Evolutionary conservation across 2,113 vertebrate genomes (phyloP).

Genomic region (Vombatus ursinus): DNA sequence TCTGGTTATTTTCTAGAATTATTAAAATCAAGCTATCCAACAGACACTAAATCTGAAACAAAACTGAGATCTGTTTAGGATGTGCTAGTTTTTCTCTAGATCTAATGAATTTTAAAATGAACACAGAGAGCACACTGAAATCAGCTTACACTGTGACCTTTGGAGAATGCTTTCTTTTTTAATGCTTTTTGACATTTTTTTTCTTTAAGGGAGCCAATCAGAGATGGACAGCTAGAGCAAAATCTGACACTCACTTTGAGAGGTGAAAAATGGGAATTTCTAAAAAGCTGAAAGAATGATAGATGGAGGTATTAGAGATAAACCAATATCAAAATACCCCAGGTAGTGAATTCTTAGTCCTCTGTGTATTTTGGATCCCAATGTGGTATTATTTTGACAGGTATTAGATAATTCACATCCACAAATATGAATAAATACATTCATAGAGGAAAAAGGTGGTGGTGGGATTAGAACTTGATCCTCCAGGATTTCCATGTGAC

Average conservation of each 20-base stretch:
- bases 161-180: not conserved
- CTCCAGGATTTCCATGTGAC: conserved; percentile 19
- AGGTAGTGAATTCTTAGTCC: conserved; percentile 57
- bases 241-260: conserved; percentile 43
- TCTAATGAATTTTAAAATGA: not conserved
- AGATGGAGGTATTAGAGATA: conserved; percentile 64
- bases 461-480: conserved; percentile 59
- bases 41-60: conserved; percentile 12
- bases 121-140: not conserved
- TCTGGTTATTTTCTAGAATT: not conserved
- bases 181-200: conserved; percentile 36
- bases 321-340: conserved; percentile 72
- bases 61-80: conserved; percentile 4
- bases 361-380: conserved; percentile 75
- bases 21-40: not conserved
- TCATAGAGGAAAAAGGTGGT: conserved; percentile 51
- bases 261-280: not conserved
- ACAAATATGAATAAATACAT: conserved; percentile 72
- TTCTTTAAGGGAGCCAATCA: conserved; percentile 39
- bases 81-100: not conserved
- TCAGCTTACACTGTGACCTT: not conserved
- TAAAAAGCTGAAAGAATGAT: conserved; percentile 28
- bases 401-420: conserved; percentile 71
- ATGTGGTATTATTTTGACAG: conserved; percentile 72
- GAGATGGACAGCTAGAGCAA: conserved; percentile 33